Conservation (phyloP, 2,113 vertebrate genomes). For the Anguilla japonica region DNA sequence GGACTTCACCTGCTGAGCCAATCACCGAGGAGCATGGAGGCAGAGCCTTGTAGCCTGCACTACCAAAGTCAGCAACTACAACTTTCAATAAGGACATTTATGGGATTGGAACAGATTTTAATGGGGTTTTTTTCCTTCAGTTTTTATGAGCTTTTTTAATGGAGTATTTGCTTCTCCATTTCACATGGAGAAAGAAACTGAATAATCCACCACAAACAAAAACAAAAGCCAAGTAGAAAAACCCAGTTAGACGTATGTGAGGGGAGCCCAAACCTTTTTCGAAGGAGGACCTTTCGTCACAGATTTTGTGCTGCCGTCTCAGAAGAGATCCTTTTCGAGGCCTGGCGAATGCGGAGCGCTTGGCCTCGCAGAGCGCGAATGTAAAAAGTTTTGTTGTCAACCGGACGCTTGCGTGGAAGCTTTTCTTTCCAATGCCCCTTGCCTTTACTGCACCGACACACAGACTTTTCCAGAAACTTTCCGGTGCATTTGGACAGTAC, state of each 20-base stretch:
- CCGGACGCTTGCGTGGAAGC: constrained; percentile 46
- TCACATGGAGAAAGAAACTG: constrained; percentile 2
- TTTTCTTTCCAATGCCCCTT: constrained; percentile 43
- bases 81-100: constrained; percentile 2
- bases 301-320: background rate
- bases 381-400: constrained; percentile 33
- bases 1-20: constrained; percentile 96
- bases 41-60: background rate
- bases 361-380: constrained; percentile 35
- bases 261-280: background rate
- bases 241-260: background rate
- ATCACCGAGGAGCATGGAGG: constrained; percentile 22
- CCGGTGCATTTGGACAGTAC: constrained; percentile 39
- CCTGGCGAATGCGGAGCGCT: constrained; percentile 51
- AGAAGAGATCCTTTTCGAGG: constrained; percentile 46
- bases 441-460: constrained; percentile 51
- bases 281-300: background rate
- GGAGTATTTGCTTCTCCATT: background rate
- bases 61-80: constrained; percentile 26
- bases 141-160: background rate
- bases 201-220: background rate
- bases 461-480: constrained; percentile 36
- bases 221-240: constrained; percentile 9
- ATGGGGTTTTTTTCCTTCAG: background rate
- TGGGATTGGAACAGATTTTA: constrained; percentile 8